Base-by-base conservation (phyloP, 2,113 vertebrate genomes). In the Dipodomys stephensi region DNA sequence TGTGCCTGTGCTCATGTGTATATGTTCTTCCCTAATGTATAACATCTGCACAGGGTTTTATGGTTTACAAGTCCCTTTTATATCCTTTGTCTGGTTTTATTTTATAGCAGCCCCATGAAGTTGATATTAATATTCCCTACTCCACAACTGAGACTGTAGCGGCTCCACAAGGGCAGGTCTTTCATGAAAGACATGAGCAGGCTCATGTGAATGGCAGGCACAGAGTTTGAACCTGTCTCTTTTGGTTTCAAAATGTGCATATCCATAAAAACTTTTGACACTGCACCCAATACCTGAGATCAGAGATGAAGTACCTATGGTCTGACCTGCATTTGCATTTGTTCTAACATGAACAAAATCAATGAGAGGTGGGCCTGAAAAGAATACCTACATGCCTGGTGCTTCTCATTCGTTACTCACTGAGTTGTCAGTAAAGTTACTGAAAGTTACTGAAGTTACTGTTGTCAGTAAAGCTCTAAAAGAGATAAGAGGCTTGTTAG, bases 11-110 rank as follows among this genome's bases (percentile, higher is more conserved):
- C 53, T 8, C 35, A 8, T 12, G 73, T 23, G 35, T 73, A 65
- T 89, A 1, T 57, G 3, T 57, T 53, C 87, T 46, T 64, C 78
- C 53, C 72, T 91, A 83, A 95, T 87, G 30, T 32, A 25, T 74
- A 92, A 92, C 79, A 93, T 96, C 82, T 97, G 94, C 46, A 23
- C 7, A 10, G 73, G 7, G 84, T 30, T 88, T 93, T 82, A 87
- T 85, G 93, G 87, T 92, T 91, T 93, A 85, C 79, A 85, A 82
- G 79, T 23, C 65, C 80, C 49, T 88, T 94, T 85, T 90, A 85
- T 93, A 64, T 32, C 62, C 28, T 95, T 91, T 90, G 87, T 77
- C 95, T 93, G 96, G 87, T 84, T 95, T 91, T 95, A 91, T 85
- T 94, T 96, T 83, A 74, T 91, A 88, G 74, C 69, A 91, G 74